Evolutionary conservation across 2,888 invertebrate species (phyloP).

Genomic region (Thera obeliscata): DNA sequence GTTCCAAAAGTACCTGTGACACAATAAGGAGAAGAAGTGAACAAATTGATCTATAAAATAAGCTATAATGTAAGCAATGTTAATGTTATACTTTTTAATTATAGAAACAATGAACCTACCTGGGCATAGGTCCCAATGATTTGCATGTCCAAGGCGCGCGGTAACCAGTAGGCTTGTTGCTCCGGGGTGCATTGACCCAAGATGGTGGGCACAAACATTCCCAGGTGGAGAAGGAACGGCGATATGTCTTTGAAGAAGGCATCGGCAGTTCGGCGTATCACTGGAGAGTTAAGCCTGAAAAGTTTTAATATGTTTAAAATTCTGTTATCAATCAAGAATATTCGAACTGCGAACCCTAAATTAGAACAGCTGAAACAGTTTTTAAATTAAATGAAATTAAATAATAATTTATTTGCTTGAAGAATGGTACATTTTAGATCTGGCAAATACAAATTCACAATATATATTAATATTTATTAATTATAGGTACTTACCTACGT

Average conservation of each 20-base stretch:
- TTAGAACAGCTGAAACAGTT: no score
- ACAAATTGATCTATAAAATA: background rate
- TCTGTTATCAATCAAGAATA: no score
- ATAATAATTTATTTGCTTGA: no score
- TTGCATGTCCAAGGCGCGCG: conserved; percentile 89
- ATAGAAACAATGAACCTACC: conserved; percentile 65
- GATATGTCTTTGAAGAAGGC: conserved; percentile 89
- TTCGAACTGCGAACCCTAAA: no score
- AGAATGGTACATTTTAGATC: no score
- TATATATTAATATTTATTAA: no score
- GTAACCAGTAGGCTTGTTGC: conserved; percentile 94
- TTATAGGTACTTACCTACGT: no score
- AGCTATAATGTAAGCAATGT: background rate
- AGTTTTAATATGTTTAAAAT: no score
- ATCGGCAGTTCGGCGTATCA: conserved; percentile 62
- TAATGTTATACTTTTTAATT: background rate
- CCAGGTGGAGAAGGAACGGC: conserved; percentile 90
- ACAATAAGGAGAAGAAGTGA: background rate
- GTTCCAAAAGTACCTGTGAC: no score
- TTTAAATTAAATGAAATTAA: no score
- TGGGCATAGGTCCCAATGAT: conserved; percentile 97
- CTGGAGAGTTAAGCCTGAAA: conserved; percentile 50
- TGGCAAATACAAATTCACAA: no score
- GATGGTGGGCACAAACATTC: conserved; percentile 96
- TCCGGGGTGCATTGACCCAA: conserved; percentile 94